Conservation (phyloP, 2,797 vertebrate genomes). For the Sebastes goodei region DNA sequence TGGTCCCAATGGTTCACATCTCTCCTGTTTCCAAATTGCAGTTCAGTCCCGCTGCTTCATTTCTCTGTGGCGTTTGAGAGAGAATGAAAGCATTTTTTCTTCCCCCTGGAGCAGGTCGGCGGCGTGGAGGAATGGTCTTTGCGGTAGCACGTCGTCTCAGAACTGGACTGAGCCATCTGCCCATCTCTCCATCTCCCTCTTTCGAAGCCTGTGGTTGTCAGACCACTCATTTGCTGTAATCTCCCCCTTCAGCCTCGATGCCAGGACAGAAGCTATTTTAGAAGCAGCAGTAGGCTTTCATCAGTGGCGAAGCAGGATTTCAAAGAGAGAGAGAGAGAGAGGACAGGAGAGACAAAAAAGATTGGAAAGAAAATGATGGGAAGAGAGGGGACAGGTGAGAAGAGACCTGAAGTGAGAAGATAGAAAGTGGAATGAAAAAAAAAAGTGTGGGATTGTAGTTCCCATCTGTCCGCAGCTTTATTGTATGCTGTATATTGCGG, state of each 20-base stretch:
- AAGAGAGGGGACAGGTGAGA: constrained; percentile 40
- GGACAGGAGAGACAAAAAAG: not conserved
- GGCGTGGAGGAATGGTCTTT: constrained; percentile 53
- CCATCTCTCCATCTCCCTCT: constrained; percentile 66
- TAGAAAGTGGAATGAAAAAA: constrained; percentile 16
- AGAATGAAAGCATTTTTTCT: constrained; percentile 64
- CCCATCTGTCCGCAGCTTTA: constrained; percentile 3
- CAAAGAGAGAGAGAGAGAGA: constrained; percentile 10
- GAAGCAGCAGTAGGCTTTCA: constrained; percentile 58
- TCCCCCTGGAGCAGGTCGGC: constrained; percentile 54
- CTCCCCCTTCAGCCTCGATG: constrained; percentile 51
- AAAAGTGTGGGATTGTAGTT: not conserved
- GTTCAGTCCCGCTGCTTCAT: constrained; percentile 60
- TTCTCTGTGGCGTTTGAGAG: constrained; percentile 65
- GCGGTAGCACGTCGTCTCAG: constrained; percentile 49
- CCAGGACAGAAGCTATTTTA: constrained; percentile 74
- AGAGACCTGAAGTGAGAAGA: not conserved
- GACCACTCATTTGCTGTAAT: constrained; percentile 78
- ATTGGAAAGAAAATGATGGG: constrained; percentile 4
- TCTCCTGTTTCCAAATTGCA: constrained; percentile 68
- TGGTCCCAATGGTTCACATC: constrained; percentile 57
- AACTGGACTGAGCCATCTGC: constrained; percentile 64
- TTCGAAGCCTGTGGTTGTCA: constrained; percentile 69
- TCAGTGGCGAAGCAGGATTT: constrained; percentile 45
- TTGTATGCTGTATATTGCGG: constrained; percentile 12